Conservation (phyloP, 2,888 invertebrate genomes). For the Torymus texanus region DNA sequence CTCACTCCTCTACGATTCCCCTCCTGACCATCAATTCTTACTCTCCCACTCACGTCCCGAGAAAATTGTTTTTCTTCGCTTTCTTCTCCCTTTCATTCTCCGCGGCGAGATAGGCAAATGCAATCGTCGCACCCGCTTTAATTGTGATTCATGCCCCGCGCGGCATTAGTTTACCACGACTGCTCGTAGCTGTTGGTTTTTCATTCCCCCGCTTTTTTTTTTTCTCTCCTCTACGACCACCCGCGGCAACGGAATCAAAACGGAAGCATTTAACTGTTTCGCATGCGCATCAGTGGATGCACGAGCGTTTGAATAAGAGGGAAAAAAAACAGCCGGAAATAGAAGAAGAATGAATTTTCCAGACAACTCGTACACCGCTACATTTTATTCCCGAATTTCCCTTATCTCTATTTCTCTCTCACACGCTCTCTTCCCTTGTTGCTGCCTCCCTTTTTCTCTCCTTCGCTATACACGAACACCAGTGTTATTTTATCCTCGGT, state of each 20-base stretch:
- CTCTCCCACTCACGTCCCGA: constrained; percentile 16
- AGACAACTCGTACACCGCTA: too few relatives aligned
- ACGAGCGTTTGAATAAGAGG: too few relatives aligned
- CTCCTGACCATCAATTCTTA: constrained; percentile 42
- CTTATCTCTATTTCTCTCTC: too few relatives aligned
- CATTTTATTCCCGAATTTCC: too few relatives aligned
- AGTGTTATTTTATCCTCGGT: too few relatives aligned
- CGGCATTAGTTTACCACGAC: not conserved
- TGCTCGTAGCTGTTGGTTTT: not conserved
- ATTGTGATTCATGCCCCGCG: constrained; percentile 33
- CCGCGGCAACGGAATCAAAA: not conserved
- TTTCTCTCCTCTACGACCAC: too few relatives aligned
- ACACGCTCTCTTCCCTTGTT: too few relatives aligned
- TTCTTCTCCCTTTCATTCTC: not conserved
- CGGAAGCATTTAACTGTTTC: not conserved
- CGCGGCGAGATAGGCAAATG: not conserved
- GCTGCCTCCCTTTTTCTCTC: too few relatives aligned
- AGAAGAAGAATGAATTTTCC: too few relatives aligned
- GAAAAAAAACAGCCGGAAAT: too few relatives aligned
- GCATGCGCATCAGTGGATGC: not conserved
- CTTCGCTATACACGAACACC: too few relatives aligned
- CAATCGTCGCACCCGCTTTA: constrained; percentile 31
- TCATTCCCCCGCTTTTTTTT: not conserved
- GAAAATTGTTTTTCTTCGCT: constrained; percentile 34
- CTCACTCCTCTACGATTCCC: not conserved